Evolutionary conservation across 2,888 invertebrate genomes (phyloP).

Genomic region (Scaptodrosophila latifasciaeformis): DNA sequence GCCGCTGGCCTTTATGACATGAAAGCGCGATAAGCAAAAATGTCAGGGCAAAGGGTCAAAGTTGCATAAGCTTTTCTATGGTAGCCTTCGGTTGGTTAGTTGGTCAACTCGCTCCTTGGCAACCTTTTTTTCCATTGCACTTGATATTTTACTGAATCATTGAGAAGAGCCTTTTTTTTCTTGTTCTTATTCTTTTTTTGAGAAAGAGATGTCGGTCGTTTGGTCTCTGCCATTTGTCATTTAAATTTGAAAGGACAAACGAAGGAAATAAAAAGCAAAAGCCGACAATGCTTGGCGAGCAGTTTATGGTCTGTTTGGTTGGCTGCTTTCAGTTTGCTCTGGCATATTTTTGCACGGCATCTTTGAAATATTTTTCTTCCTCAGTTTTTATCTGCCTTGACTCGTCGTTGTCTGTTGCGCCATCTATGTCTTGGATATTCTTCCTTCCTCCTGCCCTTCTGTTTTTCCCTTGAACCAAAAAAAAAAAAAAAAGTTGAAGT

Average conservation of each 20-base stretch:
- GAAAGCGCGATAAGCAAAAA: slow-evolving; percentile 57
- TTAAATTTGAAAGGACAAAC: slow-evolving; percentile 52
- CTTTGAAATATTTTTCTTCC: too few relatives aligned
- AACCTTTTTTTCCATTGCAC: slow-evolving; percentile 28
- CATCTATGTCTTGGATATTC: too few relatives aligned
- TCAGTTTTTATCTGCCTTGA: too few relatives aligned
- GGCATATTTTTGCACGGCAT: too few relatives aligned
- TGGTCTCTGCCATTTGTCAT: slow-evolving; percentile 52
- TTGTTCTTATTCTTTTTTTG: not conserved
- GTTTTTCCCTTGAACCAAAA: too few relatives aligned
- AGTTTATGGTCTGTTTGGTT: slow-evolving; percentile 24
- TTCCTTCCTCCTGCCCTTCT: not conserved
- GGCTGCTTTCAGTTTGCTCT: not conserved
- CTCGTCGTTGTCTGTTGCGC: not conserved
- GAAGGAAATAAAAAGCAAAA: slow-evolving; percentile 31
- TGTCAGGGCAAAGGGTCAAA: slow-evolving; percentile 60
- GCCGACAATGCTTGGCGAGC: slow-evolving; percentile 17
- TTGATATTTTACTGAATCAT: too few relatives aligned
- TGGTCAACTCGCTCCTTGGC: too few relatives aligned
- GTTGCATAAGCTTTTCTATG: slow-evolving; percentile 26
- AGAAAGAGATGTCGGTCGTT: slow-evolving; percentile 41
- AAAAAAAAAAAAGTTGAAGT: slow-evolving; percentile 61
- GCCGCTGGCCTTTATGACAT: slow-evolving; percentile 51
- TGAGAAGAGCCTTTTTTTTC: too few relatives aligned
- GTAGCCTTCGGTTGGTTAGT: not conserved